Base-by-base conservation (phyloP, 1,140 invertebrate species). In the Cyphomyrmex costatus region DNA sequence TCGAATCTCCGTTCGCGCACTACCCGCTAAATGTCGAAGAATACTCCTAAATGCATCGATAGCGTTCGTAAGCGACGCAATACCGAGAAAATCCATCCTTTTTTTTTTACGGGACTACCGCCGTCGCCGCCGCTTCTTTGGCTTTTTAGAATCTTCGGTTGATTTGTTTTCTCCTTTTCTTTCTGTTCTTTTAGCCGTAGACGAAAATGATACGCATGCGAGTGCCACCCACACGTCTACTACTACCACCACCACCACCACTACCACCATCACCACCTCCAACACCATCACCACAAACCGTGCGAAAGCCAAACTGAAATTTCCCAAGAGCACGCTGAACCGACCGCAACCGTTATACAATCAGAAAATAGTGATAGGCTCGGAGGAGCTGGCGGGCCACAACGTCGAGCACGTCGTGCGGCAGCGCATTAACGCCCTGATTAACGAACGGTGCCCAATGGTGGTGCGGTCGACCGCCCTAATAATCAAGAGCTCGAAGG, bases 101-200 rank as follows among this genome's bases (percentile, higher is more conserved):
- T 42, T 27, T 49, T 56, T 66, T 58, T 58, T 30, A 27, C 46
- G 51, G 36, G 16, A 56, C 19, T 21, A 21, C 19, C 12, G 56
- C 68, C 33, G 66, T n/a, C 51, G 83, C 53, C 21, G 70, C 36
- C 60, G 88, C 89, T 90, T 93, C 71, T 92, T 92, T 93, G 80
- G 92, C 92, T 95, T 94, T 86, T 94, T 89, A 93, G 92, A 74
- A 92, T 80, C 46, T 49, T 73, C 63, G 92, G 92, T 93, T 94
- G 86, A 94, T 95, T 94, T 94, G 92, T 93, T 93, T 93, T 92
- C 94, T 92, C 89, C 88, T 92, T 94, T 94, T 95, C 91, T 95
- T 95, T 95, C 94, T 95, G 93, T 95, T 95, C 91, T 93, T 94
- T 95, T 95, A 95, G 94, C 95, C 90, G 93, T 95, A 95, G 94